Base-by-base conservation (phyloP, 2,888 invertebrate genomes). In the Deroplatys truncata region DNA sequence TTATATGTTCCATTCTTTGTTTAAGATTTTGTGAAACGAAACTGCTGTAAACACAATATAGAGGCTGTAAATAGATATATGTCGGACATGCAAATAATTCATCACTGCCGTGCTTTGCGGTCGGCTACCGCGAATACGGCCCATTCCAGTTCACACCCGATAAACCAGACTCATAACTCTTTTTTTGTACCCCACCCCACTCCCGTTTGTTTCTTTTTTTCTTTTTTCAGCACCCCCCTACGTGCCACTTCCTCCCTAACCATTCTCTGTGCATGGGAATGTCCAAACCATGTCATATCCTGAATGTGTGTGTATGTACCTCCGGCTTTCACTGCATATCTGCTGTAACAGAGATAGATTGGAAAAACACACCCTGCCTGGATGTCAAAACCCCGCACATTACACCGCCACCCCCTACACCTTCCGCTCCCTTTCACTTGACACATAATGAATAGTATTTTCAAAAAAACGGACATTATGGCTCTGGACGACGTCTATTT, bases 61-160 rank as follows among this genome's bases (percentile, higher is more conserved):
- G 56, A 72, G 56, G 56, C 56, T 25, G 56, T 72, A 72, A 72
- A 72, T 72, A 72, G 56, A 72, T 82, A 72, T 87, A 43, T 87
- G n/a, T 35, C 82, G 87, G 83, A 87, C 28, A n/a, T 82, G 83
- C 87, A 72, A 87, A 87, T 87, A 83, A 87, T 83, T 87, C 82
- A 87, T 87, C 87, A 87, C 35, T 43, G 43, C n/a, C 82, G 87
- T n/a, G 56, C 56, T 72, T 83, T 87, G 87, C 83, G 87, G 87
- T 87, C 83, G 43, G 15, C 35, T 83, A 83, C 82, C 82, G 20
- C 56, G 56, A 72, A 72, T 84, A 88, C 29, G 84, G 89, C 85
- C 88, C 90, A 89, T 90, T 90, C 85, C 89, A 89, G 88, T 90
- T 90, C 89, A 85, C 89, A 90, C 85, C 90, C 88, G 89, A 90